Conservation (phyloP, 35 echinoderm and acorn worm genomes). For the Acanthaster planci region DNA sequence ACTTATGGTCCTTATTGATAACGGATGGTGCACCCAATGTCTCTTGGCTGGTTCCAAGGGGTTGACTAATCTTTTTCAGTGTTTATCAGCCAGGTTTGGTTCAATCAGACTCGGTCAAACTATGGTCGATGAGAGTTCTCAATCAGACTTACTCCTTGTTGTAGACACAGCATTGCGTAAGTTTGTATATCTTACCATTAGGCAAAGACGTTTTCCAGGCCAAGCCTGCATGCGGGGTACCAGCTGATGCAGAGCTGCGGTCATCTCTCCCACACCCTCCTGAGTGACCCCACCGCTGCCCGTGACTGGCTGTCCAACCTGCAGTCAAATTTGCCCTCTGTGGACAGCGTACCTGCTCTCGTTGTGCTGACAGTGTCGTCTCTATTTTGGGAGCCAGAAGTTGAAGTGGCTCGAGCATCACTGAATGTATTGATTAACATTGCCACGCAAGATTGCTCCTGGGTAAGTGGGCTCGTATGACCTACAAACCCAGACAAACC, state of each 20-base stretch:
- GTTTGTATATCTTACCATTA: too few species aligned
- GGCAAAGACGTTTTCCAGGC: too few species aligned
- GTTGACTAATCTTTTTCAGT: too few species aligned
- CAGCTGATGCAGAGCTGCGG: not conserved
- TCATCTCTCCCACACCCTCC: not conserved
- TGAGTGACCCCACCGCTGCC: not conserved
- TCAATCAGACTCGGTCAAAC: too few species aligned
- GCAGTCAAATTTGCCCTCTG: constrained; percentile 6
- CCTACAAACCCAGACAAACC: too few species aligned
- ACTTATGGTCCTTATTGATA: too few species aligned
- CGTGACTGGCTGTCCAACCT: constrained; percentile 6
- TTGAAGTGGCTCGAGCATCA: not conserved
- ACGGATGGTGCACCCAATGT: too few species aligned
- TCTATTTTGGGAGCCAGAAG: not conserved
- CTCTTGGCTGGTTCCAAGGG: too few species aligned
- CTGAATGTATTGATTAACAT: constrained; percentile 11
- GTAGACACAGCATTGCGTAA: too few species aligned
- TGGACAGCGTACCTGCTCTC: not conserved
- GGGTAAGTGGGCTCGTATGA: not conserved
- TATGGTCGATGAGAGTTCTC: too few species aligned
- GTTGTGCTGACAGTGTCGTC: constrained; percentile 2
- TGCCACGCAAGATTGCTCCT: constrained; percentile 7
- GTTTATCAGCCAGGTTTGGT: too few species aligned
- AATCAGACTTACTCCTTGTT: too few species aligned
- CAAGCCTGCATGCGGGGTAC: not conserved